phyloP scores from a whole-genome alignment of 2,888 invertebrate species.

The Eupithecia centaureata region DNA sequence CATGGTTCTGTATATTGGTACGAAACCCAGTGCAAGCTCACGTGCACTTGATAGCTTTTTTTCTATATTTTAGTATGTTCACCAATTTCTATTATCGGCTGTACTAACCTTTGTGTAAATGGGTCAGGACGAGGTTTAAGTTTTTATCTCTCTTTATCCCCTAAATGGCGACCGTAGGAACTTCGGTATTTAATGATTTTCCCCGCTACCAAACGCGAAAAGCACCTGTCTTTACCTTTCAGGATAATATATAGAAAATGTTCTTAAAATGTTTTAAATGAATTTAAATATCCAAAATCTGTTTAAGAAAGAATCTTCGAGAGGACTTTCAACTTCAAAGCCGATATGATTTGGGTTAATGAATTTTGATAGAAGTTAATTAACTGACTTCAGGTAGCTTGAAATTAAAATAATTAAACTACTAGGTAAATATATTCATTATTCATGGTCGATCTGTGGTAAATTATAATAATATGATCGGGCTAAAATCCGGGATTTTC shows the following conservation, averaged over 20 bases:
- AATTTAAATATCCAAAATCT: background rate
- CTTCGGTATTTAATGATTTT: background rate
- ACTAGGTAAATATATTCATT: too few relatives aligned
- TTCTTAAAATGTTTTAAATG: background rate
- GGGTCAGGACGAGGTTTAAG: slow-evolving; percentile 3
- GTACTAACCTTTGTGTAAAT: background rate
- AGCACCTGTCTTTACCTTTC: too few relatives aligned
- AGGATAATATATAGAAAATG: too few relatives aligned
- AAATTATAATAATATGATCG: background rate
- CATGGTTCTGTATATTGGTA: too few relatives aligned
- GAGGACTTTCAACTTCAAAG: background rate
- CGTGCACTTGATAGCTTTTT: background rate
- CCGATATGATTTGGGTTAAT: background rate
- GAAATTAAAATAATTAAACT: too few relatives aligned
- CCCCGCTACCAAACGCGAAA: background rate
- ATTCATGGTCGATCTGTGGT: background rate
- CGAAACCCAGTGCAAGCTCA: too few relatives aligned
- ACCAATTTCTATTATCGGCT: background rate
- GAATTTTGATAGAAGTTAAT: background rate
- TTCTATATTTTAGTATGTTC: background rate
- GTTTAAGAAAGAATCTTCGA: background rate
- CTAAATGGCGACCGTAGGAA: background rate
- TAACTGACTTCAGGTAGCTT: background rate
- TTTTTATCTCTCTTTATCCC: background rate
- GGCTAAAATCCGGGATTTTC: background rate